Evolutionary conservation across 2,888 invertebrate genomes (phyloP), one percentile per base, ranked within the genome.

Genomic region (Acleris sparsana): DNA sequence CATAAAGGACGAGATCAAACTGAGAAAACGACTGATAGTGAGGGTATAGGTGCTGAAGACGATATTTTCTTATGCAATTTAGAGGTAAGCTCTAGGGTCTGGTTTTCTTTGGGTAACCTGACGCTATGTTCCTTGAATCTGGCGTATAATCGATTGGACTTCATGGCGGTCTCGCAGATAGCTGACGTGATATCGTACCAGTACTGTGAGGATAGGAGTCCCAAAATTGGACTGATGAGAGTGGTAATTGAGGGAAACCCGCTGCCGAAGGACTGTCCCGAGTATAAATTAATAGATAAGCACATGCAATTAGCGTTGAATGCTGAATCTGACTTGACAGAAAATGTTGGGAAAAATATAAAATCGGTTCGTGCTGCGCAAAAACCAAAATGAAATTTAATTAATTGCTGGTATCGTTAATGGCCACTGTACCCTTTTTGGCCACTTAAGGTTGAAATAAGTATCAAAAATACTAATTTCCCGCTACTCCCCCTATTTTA

Each of bases 61-160:
- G 44, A 44, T 44, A n/a, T 44, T n/a, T 44, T 44, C 6, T 1
- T 5, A 3, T n/a, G n/a, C 0, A 69, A 75, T 49, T 48, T 39
- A 18, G 44, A 77, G 3, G 48, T 71, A 7, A 53, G 68, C 64
- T 67, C 79, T 18, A 73, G 69, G 17, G 18, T 64, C 25, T 20
- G 52, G 22, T 78, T 76, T 68, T 76, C 72, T 18, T 72, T 69
- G 25, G 87, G 88, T 11, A 88, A 88, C 70, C 69, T 83, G 3
- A 67, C 62, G 22, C 70, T 88, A 9, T 80, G 80, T 66, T 87
- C 77, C 20, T 67, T 88, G 20, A 87, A 88, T 72, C 53, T 88
- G 11, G 80, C 83, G 0, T 86, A 80, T 58, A 88, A 88, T 62
- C 64, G 78, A 46, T 68, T 88, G 52, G 67, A 71, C 5, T 76